Evolutionary conservation across 2,797 vertebrate genomes (phyloP), one percentile per base, ranked within the genome.

Genomic region (Rhodeus uyekii): DNA sequence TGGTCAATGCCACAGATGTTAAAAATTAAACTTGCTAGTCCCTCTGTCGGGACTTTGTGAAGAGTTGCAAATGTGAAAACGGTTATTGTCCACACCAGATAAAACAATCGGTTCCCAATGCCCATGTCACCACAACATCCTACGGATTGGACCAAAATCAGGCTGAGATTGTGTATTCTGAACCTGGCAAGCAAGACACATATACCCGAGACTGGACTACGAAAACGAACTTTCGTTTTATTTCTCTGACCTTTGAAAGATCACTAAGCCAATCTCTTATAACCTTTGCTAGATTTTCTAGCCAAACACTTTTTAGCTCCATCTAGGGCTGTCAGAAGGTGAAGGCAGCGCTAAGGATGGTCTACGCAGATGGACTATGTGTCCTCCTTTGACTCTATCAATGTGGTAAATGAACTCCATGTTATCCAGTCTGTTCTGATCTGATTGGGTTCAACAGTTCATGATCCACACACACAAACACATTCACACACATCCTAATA

Each of bases 381-480:
- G 24, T 50, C 86, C 77, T 85, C 84, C 39, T 29, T 22, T 53
- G 78, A 61, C 87, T 89, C 85, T 78, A 85, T 89, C 89, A 89
- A 87, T 32, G 61, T 8, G 16, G 69, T 86, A 89, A 88, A 89
- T 86, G 86, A 88, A 90, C 69, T 89, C 84, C 82, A 88, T 84
- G 89, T 84, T 87, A 85, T 88, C 19, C 72, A 78, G 84, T 87
- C 32, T 79, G 81, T 72, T 79, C 38, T 16, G 61, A 87, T 86
- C 84, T 92, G 90, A 93, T 91, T 91, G 92, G 90, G 93, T 93
- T 93, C 91, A 92, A 87, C 87, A 91, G 92, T 92, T 93, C 90
- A 91, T 80, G 79, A 69, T 55, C 42, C 80, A 81, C 38, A 55
- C 73, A 84, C 74, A 81, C 24, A 64, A 38, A 81, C 64, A 64